Evolutionary conservation across 2,113 vertebrate species (phyloP).

Genomic region (Sapayoa aenigma): DNA sequence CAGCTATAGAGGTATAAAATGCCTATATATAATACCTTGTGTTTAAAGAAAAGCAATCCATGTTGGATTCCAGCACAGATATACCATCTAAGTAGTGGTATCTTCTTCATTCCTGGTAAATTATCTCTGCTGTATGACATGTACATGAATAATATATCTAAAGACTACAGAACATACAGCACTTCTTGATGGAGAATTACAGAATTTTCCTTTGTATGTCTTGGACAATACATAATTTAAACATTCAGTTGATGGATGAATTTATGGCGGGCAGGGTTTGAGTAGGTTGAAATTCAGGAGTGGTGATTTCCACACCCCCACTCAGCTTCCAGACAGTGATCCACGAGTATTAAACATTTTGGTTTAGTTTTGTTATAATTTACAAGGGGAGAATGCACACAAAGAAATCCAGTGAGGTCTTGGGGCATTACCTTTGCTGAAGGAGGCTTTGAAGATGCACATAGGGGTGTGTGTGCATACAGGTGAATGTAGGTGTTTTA

Average conservation of each 20-base stretch:
- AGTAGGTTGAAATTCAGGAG: constrained; percentile 35
- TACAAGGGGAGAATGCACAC: background rate
- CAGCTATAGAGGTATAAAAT: background rate
- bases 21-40: background rate
- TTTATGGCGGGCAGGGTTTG: background rate
- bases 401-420: constrained; percentile 6
- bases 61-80: background rate
- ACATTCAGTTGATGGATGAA: constrained; percentile 38
- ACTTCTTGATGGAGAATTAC: background rate
- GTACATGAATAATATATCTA: background rate
- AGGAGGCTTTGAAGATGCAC: background rate
- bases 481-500: background rate
- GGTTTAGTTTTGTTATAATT: constrained; percentile 38
- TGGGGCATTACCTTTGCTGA: background rate
- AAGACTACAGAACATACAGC: background rate
- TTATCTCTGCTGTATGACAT: background rate
- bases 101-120: background rate
- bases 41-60: background rate
- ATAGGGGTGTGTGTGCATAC: background rate
- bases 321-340: background rate
- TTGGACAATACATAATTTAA: background rate
- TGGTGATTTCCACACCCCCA: background rate
- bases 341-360: constrained; percentile 22
- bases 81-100: background rate
- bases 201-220: constrained; percentile 7